These are phyloP conservation scores for Nettapus auritus DNA, from an alignment of 2,113 vertebrate genomes.

Conservation along the genomic window DNA sequence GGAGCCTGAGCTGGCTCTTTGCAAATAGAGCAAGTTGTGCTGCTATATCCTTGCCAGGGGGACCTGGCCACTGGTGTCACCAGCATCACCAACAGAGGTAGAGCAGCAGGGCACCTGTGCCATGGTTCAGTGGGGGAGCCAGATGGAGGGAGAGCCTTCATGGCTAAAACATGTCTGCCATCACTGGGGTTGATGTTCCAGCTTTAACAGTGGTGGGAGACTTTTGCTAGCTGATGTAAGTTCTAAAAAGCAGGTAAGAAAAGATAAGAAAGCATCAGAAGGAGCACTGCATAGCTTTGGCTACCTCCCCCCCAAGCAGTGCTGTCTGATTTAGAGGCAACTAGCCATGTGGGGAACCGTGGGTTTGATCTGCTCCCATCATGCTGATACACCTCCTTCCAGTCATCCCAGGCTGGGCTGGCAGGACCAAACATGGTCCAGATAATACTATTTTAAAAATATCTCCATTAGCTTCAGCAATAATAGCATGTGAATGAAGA, in stretches of 20 bases:
- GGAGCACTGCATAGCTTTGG: neutral
- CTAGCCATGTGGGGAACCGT: neutral
- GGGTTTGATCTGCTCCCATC: neutral
- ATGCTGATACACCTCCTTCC: neutral
- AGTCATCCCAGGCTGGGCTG: neutral
- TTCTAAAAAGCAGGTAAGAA: neutral
- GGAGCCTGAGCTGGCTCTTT: neutral
- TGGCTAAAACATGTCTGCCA: rapidly evolving
- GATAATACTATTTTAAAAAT: neutral
- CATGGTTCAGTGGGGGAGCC: neutral
- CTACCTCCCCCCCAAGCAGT: neutral
- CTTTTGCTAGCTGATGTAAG: neutral
- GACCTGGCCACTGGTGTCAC: neutral
- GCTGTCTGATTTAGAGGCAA: neutral
- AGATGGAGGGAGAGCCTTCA: neutral
- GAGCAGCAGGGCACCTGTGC: neutral
- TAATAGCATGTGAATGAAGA: neutral
- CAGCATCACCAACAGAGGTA: neutral
- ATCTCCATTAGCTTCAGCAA: neutral
- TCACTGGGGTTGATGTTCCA: neutral
- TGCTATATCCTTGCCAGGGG: neutral
- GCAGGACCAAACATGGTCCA: neutral
- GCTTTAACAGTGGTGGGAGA: neutral
- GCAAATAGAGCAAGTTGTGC: neutral
- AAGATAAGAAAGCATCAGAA: neutral